phyloP scores from a whole-genome alignment of 2,888 invertebrate species.

The Xylota sylvarum region DNA sequence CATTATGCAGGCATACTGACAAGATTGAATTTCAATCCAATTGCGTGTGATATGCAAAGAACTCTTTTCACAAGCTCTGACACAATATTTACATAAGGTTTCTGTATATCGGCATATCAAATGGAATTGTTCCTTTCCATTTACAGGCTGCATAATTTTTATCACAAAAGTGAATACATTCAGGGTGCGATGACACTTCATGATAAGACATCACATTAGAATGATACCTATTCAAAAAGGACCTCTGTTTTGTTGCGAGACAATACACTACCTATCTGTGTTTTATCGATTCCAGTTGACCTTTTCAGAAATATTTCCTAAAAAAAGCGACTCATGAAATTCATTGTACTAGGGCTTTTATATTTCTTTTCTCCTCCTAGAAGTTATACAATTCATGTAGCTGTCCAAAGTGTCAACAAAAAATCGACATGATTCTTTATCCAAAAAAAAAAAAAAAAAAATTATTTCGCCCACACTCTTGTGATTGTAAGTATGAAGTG shows the following conservation, averaged over 20 bases:
- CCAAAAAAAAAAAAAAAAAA: neutral
- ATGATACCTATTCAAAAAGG: neutral
- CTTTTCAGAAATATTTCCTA: constrained; percentile 13
- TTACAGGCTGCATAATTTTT: neutral
- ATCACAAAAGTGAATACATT: constrained; percentile 3
- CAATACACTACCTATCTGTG: constrained; percentile 2
- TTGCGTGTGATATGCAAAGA: neutral
- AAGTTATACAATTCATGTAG: constrained; percentile 14
- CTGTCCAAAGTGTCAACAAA: constrained; percentile 11
- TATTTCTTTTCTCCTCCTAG: neutral
- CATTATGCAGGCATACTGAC: no score
- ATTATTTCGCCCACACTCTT: neutral
- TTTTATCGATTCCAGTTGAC: constrained; percentile 17
- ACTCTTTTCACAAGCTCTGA: neutral
- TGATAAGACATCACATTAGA: neutral
- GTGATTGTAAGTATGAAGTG: neutral
- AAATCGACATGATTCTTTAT: constrained; percentile 1
- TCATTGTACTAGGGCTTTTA: neutral
- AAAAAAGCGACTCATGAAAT: neutral
- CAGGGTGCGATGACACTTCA: neutral
- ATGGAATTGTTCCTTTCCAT: neutral
- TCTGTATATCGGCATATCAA: neutral
- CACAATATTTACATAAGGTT: neutral
- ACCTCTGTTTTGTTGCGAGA: neutral
- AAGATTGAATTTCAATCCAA: neutral